These are phyloP conservation scores for Podocnemis expansa DNA, from an alignment of 2,113 vertebrate genomes.

Conservation along the genomic window DNA sequence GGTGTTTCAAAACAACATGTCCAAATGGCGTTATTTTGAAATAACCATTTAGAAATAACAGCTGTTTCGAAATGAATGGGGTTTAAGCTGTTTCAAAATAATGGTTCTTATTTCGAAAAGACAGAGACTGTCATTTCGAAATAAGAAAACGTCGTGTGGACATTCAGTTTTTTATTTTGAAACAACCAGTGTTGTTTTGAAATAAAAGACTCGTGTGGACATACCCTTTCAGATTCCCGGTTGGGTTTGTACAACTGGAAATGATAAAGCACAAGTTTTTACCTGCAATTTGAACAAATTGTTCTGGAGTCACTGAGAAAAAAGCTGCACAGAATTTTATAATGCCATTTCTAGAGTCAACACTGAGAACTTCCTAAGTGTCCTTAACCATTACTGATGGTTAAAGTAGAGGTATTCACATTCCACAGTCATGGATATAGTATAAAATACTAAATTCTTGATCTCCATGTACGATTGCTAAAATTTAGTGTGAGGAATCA, in stretches of 20 bases:
- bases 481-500: not conserved
- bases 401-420: not conserved
- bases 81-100: too few relatives aligned
- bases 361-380: not conserved
- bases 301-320: not conserved
- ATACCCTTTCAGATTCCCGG: not conserved
- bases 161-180: too few relatives aligned
- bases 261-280: not conserved
- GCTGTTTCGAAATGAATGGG: too few relatives aligned
- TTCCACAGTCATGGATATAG: not conserved
- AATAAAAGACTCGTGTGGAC: too few relatives aligned
- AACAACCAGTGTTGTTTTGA: too few relatives aligned
- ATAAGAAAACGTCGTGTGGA: too few relatives aligned
- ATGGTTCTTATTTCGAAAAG: too few relatives aligned
- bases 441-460: not conserved
- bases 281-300: not conserved
- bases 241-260: accelerated
- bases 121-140: too few relatives aligned
- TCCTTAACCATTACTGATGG: not conserved
- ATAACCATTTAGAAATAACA: too few relatives aligned
- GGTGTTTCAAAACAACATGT: too few relatives aligned
- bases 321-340: not conserved
- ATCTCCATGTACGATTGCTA: not conserved
- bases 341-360: not conserved
- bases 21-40: too few relatives aligned